phyloP scores from a whole-genome alignment of 2,888 invertebrate species.

The Anticlea derivata region DNA sequence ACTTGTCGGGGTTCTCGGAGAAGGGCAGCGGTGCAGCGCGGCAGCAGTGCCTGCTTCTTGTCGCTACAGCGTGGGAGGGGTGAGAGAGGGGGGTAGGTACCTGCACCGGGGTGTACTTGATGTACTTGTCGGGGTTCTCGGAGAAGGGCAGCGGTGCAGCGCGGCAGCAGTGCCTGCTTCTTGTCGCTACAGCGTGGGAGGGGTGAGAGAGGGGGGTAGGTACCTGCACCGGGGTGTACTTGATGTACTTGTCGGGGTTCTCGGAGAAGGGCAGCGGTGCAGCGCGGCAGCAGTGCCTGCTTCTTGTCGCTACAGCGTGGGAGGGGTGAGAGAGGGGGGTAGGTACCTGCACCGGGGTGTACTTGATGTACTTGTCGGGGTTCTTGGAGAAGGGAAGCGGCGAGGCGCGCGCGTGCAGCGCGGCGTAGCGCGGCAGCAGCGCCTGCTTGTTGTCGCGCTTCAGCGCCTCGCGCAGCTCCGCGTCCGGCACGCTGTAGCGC shows the following conservation, averaged over 20 bases:
- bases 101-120: too few relatives aligned
- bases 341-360: constrained; percentile 89
- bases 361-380: constrained; percentile 96
- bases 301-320: constrained; percentile 95
- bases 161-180: too few relatives aligned
- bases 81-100: too few relatives aligned
- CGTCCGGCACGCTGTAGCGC: constrained; percentile 96
- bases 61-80: too few relatives aligned
- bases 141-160: too few relatives aligned
- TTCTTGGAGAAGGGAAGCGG: constrained; percentile 94
- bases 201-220: too few relatives aligned
- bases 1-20: too few relatives aligned
- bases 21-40: too few relatives aligned
- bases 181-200: too few relatives aligned
- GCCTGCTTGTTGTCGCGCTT: constrained; percentile 95
- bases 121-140: too few relatives aligned
- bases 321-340: too few relatives aligned
- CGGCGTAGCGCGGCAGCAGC: constrained; percentile 92
- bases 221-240: constrained; percentile 91
- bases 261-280: constrained; percentile 94
- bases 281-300: constrained; percentile 93
- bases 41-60: too few relatives aligned
- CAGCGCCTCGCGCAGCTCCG: constrained; percentile 93
- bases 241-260: constrained; percentile 96
- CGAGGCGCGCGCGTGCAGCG: constrained; percentile 89